phyloP scores from a whole-genome alignment of 2,113 vertebrate genomes.

The Eudyptes chrysolophus region DNA sequence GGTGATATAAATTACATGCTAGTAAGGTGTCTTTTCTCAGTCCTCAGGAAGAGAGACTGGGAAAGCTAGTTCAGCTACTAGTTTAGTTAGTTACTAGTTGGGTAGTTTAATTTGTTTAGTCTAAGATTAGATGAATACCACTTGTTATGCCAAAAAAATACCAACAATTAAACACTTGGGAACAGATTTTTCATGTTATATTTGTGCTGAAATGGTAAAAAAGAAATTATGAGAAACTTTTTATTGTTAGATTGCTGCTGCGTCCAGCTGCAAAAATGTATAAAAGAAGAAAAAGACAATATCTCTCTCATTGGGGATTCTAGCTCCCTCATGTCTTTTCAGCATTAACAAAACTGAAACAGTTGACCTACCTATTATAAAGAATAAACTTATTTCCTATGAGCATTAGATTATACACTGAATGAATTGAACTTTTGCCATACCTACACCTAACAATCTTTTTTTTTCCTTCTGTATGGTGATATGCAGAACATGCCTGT shows the following conservation, averaged over 20 bases:
- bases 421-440: conserved; percentile 24
- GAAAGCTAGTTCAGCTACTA: neutral
- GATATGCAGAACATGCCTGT: neutral
- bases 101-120: neutral
- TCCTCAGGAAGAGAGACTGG: neutral
- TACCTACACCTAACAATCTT: neutral
- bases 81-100: neutral
- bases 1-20: neutral
- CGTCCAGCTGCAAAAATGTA: neutral
- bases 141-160: neutral
- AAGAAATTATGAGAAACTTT: neutral
- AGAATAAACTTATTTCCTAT: neutral
- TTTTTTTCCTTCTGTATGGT: neutral
- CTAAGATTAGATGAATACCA: neutral
- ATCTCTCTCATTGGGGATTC: neutral
- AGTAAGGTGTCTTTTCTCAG: neutral
- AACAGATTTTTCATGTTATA: neutral
- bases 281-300: neutral
- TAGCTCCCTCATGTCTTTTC: neutral
- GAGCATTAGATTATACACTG: conserved; percentile 29
- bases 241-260: neutral
- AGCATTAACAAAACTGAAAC: neutral
- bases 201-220: neutral
- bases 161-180: neutral
- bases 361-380: neutral